Percentiles rank a stretch among this genome's conserved stretches.
Evolutionary conservation across 2,888 invertebrate genomes (phyloP).

Genomic region (Auanema sp.): DNA sequence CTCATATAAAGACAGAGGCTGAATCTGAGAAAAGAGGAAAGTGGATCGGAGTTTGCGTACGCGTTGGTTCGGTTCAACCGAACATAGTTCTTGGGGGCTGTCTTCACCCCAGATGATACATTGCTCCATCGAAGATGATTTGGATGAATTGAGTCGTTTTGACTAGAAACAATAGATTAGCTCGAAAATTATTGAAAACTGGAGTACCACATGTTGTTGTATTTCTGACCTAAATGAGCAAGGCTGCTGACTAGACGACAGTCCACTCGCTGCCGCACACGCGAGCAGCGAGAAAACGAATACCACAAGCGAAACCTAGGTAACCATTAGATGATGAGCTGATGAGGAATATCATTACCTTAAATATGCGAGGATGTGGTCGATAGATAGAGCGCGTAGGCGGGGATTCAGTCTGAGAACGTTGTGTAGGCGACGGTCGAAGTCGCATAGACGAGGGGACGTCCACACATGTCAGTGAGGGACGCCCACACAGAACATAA

Average conservation of each 20-base stretch:
- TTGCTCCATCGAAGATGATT: conserved; percentile 4
- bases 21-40: conserved; percentile 34
- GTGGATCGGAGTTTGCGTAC: conserved; percentile 27
- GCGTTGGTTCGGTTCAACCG: conserved; percentile 27
- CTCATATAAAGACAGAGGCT: conserved; percentile 41
- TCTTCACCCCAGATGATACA: conserved; percentile 20
- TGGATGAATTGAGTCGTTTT: no score
- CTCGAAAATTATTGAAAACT: not conserved
- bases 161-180: not conserved
- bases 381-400: conserved; percentile 4
- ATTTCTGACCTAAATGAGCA: conserved; percentile 11
- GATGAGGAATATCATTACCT: no score
- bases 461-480: no score
- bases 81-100: conserved; percentile 31
- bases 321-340: conserved; percentile 2
- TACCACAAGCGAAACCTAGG: conserved; percentile 21
- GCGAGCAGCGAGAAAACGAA: conserved; percentile 29
- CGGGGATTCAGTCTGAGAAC: no score
- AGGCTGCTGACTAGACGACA: conserved; percentile 17
- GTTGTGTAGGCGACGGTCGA: no score
- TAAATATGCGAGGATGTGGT: no score
- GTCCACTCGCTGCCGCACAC: conserved; percentile 25
- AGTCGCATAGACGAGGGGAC: no score
- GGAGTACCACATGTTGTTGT: conserved; percentile 4
- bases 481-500: no score